Evolutionary conservation across 2,797 vertebrate species (phyloP), one percentile per base, ranked within the genome.

Genomic region (Numenius phaeopus): DNA sequence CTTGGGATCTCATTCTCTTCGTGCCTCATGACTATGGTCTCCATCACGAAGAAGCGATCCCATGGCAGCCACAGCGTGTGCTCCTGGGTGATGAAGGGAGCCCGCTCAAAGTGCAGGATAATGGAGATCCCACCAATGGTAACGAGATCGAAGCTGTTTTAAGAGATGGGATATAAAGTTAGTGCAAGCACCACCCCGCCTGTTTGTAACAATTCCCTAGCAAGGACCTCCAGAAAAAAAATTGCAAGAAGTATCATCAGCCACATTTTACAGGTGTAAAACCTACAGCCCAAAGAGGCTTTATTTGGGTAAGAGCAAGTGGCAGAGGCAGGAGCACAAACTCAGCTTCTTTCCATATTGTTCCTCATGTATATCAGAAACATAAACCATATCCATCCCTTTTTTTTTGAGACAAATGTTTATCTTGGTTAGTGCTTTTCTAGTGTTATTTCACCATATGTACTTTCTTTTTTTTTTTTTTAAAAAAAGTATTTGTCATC

Each of bases 11-110:
- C 99, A 1, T 99, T 99, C 97, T 99, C 99, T 97, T 99, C 99
- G 0, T 99, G 99, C 49, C 99, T 98, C 99, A 99, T 99, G 91
- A 99, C 93, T 39, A 99, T 99, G 96, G 99, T 99, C 94, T 99
- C 99, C 99, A 99, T 99, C 97, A 99, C 99, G 6, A 99, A 99
- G 98, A 99, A 99, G 82, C 99, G 99, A 86, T 99, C 99, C 99
- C 99, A 99, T 0, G 99, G 99, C 97, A 99, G 96, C 99, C 99
- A 99, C 62, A 99, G 98, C 0, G 99, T 99, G 97, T 99, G 99
- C 87, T 99, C 99, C 97, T 99, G 99, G 26, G 99, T 99, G 98
- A 99, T 99, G 98, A 99, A 99, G 26, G 99, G 99, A 22, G 99
- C 99, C 2, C 99, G 98, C 97, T 99, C 99, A 50, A 99, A 99